Conservation (phyloP, 1,140 invertebrate genomes). For the Diplogasteroides magnus region DNA sequence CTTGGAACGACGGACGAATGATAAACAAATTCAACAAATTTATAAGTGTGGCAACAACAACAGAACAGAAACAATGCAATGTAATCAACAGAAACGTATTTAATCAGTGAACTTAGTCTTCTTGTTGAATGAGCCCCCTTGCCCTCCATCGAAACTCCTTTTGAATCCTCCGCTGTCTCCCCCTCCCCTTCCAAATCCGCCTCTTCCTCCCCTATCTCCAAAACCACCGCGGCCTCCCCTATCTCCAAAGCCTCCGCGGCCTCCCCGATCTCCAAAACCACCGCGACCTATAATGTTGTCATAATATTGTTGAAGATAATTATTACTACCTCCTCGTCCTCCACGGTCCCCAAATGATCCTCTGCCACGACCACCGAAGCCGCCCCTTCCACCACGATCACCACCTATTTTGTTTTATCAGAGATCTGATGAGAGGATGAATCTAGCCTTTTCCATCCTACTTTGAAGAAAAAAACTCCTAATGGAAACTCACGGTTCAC, state of each 20-base stretch:
- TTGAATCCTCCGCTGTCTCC: slow-evolving; percentile 33
- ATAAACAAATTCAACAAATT: neutral
- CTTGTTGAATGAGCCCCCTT: slow-evolving; percentile 28
- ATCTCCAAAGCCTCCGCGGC: slow-evolving; percentile 23
- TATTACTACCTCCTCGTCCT: slow-evolving; percentile 19
- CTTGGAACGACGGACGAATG: neutral
- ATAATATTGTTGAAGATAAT: slow-evolving; percentile 18
- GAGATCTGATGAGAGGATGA: neutral
- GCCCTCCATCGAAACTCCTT: slow-evolving; percentile 32
- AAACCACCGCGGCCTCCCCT: slow-evolving; percentile 28
- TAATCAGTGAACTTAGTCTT: slow-evolving; percentile 40
- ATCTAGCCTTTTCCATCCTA: too few species aligned
- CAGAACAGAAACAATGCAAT: neutral
- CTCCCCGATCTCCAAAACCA: slow-evolving; percentile 22
- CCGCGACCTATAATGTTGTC: slow-evolving; percentile 22
- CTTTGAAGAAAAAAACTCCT: too few species aligned
- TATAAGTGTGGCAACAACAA: neutral
- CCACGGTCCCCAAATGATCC: slow-evolving; percentile 17
- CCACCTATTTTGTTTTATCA: slow-evolving; percentile 3
- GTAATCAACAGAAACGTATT: too few species aligned
- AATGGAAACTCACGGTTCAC: too few species aligned
- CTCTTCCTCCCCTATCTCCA: slow-evolving; percentile 27
- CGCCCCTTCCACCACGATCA: slow-evolving; percentile 10
- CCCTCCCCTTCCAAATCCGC: slow-evolving; percentile 36
- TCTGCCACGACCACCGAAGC: neutral